Conservation (phyloP, 2,888 invertebrate genomes). For the Drosophila lacicola region DNA sequence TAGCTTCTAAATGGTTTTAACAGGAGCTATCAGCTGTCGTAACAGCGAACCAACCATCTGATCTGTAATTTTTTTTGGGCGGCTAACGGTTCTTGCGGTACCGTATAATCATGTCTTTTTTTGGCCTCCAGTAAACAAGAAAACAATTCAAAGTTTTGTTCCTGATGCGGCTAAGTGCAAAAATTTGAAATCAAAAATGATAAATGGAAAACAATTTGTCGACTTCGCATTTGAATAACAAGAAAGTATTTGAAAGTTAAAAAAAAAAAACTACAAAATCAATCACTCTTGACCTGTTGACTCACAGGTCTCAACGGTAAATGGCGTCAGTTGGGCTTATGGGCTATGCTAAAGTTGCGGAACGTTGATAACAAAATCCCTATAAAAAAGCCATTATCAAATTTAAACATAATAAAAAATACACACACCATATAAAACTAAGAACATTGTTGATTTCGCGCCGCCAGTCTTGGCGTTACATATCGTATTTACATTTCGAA, state of each 20-base stretch:
- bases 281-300: not conserved
- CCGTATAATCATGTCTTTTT: no score
- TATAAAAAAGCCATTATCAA: conserved; percentile 17
- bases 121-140: not conserved
- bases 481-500: conserved; percentile 2
- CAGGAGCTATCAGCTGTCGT: not conserved
- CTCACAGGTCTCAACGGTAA: conserved; percentile 14
- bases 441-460: not conserved
- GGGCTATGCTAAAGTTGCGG: not conserved
- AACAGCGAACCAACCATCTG: not conserved
- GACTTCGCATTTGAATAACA: not conserved
- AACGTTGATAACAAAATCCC: conserved; percentile 14
- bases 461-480: not conserved
- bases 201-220: no score
- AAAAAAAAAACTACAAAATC: not conserved
- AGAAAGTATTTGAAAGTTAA: not conserved
- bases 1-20: not conserved
- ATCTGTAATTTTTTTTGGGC: not conserved
- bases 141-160: not conserved
- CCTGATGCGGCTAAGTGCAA: not conserved
- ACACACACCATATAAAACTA: not conserved
- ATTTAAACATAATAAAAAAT: not conserved
- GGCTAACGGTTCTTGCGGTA: conserved; percentile 16
- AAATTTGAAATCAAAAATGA: not conserved
- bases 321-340: conserved; percentile 7